A percentile compares a stretch with the other conserved stretches of the same genome.
Conservation (phyloP, 2,113 vertebrate species). For the Diphyllodes magnificus region DNA sequence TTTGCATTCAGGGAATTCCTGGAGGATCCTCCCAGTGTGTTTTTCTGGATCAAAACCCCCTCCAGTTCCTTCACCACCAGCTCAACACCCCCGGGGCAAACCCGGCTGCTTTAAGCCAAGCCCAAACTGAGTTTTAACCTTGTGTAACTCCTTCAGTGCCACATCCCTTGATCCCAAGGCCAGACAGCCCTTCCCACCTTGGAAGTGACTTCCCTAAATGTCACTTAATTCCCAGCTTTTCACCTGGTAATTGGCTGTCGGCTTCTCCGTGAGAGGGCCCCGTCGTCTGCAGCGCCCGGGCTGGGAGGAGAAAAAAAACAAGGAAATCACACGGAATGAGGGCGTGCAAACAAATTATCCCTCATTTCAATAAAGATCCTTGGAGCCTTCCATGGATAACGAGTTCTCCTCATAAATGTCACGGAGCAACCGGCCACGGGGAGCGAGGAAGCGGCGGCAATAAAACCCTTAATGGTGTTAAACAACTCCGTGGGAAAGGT, state of each 20-base stretch:
- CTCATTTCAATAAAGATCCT: not conserved
- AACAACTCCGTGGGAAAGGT: conserved; percentile 19
- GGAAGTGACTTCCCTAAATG: conserved; percentile 35
- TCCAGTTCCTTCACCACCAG: not conserved
- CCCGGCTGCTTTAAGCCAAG: not conserved
- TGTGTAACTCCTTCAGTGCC: fast-evolving
- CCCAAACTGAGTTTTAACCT: not conserved
- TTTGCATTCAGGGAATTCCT: not conserved
- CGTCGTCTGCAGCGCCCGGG: not conserved
- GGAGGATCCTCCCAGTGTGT: not conserved
- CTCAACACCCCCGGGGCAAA: fast-evolving
- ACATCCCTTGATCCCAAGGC: not conserved
- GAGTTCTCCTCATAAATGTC: conserved; percentile 40
- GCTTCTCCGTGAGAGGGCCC: not conserved
- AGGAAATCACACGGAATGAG: not conserved
- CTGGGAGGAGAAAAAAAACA: not conserved
- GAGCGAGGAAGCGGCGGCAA: not conserved
- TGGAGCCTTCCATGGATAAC: not conserved
- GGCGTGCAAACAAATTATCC: conserved; percentile 43
- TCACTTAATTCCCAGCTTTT: conserved; percentile 20
- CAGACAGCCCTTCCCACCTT: not conserved
- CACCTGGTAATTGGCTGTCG: conserved; percentile 31
- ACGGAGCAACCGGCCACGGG: not conserved
- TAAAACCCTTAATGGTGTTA: conserved; percentile 52
- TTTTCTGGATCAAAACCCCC: not conserved